Percentiles rank a stretch among this genome's conserved stretches.
Evolutionary conservation across 2,113 vertebrate genomes (phyloP).

Genomic region (Pedionomus torquatus): DNA sequence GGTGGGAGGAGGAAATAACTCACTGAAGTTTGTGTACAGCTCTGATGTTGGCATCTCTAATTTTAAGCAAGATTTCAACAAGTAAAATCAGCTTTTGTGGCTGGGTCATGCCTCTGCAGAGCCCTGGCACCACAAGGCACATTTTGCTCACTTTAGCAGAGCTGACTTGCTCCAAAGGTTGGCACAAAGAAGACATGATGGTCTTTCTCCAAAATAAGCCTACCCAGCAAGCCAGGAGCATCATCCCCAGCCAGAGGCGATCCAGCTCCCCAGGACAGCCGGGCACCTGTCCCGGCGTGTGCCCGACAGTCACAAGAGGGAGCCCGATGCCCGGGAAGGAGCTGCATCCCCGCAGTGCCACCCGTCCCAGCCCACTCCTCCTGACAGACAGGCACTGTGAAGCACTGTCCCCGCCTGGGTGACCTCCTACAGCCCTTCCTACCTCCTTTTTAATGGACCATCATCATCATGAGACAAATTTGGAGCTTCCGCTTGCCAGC

Average conservation of each 20-base stretch:
- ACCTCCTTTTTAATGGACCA: neutral
- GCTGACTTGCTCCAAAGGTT: fast-evolving
- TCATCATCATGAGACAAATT: fast-evolving
- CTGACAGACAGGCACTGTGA: fast-evolving
- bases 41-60: neutral
- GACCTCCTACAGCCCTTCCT: neutral
- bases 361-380: neutral
- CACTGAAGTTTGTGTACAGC: fast-evolving
- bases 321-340: neutral
- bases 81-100: too few species aligned
- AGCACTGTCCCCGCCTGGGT: fast-evolving
- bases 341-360: neutral
- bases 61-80: too few species aligned
- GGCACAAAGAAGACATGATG: fast-evolving
- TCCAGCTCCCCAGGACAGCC: neutral
- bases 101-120: fast-evolving
- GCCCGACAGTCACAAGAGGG: neutral
- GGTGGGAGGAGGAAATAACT: neutral
- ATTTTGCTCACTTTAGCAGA: fast-evolving
- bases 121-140: fast-evolving
- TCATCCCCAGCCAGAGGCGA: neutral
- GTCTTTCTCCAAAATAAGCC: fast-evolving
- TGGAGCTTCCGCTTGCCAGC: fast-evolving
- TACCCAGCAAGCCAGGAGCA: fast-evolving
- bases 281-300: too few species aligned